Percentiles rank a stretch among this genome's conserved stretches.
Conservation (phyloP, 2,113 vertebrate genomes). For the Oncorhynchus kisutch region DNA sequence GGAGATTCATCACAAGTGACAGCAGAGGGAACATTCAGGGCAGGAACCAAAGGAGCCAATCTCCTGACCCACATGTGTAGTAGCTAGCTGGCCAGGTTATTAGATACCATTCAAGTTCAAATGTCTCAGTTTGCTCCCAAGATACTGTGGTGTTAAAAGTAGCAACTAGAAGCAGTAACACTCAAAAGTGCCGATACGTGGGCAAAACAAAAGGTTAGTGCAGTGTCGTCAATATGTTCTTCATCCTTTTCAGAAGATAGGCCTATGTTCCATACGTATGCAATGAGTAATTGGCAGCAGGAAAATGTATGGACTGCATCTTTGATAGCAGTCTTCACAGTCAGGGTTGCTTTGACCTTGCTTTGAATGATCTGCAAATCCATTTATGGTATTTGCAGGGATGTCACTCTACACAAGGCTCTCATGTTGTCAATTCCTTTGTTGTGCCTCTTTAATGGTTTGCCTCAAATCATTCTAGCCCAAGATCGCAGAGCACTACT, state of each 20-base stretch:
- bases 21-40: conserved; percentile 50
- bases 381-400: not conserved
- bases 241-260: too few species aligned
- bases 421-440: not conserved
- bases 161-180: too few species aligned
- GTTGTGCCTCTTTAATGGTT: not conserved
- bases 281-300: not conserved
- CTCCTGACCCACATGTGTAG: conserved; percentile 63
- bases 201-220: too few species aligned
- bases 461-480: too few species aligned
- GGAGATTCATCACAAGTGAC: conserved; percentile 75
- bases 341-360: not conserved
- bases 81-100: conserved; percentile 3
- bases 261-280: too few species aligned
- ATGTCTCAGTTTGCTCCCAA: too few species aligned
- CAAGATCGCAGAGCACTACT: not conserved
- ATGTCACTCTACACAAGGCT: not conserved
- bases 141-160: too few species aligned
- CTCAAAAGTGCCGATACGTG: too few species aligned
- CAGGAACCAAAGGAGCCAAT: conserved; percentile 50
- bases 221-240: too few species aligned
- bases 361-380: not conserved
- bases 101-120: not conserved
- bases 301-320: not conserved
- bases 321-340: not conserved